phyloP scores from a whole-genome alignment of 2,888 invertebrate genomes.

The Cetonia aurata region DNA sequence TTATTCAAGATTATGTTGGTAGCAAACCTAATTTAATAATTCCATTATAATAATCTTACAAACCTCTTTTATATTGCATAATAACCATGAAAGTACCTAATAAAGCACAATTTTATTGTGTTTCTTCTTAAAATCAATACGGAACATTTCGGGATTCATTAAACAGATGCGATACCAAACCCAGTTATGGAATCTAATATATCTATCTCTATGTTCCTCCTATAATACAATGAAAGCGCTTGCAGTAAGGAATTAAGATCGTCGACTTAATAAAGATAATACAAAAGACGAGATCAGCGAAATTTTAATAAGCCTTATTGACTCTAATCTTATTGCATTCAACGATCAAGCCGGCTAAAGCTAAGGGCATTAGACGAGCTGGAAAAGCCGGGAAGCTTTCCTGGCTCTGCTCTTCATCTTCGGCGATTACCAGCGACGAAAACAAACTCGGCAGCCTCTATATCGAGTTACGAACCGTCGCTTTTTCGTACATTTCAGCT shows the following conservation, averaged over 20 bases:
- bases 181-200: too few relatives aligned
- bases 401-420: neutral
- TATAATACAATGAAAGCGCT: slow-evolving; percentile 5
- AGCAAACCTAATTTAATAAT: too few relatives aligned
- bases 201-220: too few relatives aligned
- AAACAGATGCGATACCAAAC: too few relatives aligned
- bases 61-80: too few relatives aligned
- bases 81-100: too few relatives aligned
- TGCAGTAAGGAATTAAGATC: slow-evolving; percentile 15
- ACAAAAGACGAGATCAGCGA: slow-evolving; percentile 54
- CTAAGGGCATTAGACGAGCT: neutral
- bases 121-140: too few relatives aligned
- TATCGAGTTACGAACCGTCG: slow-evolving; percentile 6
- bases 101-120: too few relatives aligned
- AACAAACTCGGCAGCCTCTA: slow-evolving; percentile 6
- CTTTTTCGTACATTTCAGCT: neutral
- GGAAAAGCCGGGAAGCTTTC: neutral
- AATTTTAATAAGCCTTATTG: slow-evolving; percentile 58
- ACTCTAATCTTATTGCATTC: slow-evolving; percentile 53
- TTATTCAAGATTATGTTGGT: too few relatives aligned
- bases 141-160: too few relatives aligned
- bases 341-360: slow-evolving; percentile 7
- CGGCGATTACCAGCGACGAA: neutral
- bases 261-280: slow-evolving; percentile 55
- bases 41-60: too few relatives aligned